Evolutionary conservation across 2,888 invertebrate genomes (phyloP), one percentile per base, ranked within the genome.

Genomic region (Tryphoninae sp.): DNA sequence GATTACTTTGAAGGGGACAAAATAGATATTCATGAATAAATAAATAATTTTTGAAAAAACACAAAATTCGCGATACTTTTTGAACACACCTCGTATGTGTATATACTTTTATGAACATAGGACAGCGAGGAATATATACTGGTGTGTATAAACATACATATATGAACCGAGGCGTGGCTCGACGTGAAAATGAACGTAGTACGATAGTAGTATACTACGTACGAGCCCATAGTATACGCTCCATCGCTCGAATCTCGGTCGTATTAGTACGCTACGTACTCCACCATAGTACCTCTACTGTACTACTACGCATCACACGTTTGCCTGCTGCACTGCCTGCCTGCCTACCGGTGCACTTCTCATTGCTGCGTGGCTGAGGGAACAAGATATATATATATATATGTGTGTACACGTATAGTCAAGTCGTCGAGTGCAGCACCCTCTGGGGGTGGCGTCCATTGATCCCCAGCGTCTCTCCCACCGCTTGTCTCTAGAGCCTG

Each of bases 391-490:
- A 45, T 13, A 45, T 1, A 33, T 22, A 45, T 9, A 45, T 13
- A 45, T 13, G 13, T 9, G 19, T 22, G 84, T 79, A 84, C 88
- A 88, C 86, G 51, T 88, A 88, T 88, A 86, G 87, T 88, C 87
- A 87, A 87, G 84, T 84, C 83, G 83, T 85, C 85, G 89, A 87
- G 88, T 86, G 86, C 88, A 88, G 87, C 87, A 87, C 89, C 87
- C 89, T 87, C 87, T 86, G 85, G 90, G 51, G 89, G 90, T 87
- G 87, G 88, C 89, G 90, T 90, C 89, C 90, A 90, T 90, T 90
- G 90, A 90, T 90, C 89, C 88, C 89, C 84, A 80, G 83, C 77
- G 71, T 77, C 76, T 72, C 81, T 83, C 72, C 72, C 65, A 58
- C 42, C 42, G n/a, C 19, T 51, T 13, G n/a, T 53, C 33, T 58